These are phyloP conservation scores for Phylloscopus trochiloides DNA, from an alignment of 2,113 vertebrate genomes.

Conservation along the genomic window DNA sequence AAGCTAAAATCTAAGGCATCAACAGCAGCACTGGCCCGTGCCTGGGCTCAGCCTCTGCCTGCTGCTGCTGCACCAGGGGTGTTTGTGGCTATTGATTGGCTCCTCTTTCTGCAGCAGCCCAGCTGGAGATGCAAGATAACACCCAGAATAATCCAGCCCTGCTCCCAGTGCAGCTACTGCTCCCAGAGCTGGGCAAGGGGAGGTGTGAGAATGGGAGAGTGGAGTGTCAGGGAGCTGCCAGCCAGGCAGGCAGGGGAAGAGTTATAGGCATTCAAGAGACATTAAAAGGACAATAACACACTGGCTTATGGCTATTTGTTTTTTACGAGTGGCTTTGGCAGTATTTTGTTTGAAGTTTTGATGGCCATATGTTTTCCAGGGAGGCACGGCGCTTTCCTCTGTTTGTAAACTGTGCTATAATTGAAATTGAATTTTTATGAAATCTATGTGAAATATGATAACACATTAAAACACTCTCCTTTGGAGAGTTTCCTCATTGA, in stretches of 20 bases:
- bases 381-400: slow-evolving; percentile 25
- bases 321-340: slow-evolving; percentile 63
- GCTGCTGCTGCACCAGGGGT: fast-evolving
- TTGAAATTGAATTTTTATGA: slow-evolving; percentile 72
- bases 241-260: slow-evolving; percentile 2
- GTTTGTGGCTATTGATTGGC: background rate
- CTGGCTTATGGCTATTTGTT: slow-evolving; percentile 66
- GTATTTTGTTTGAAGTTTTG: slow-evolving; percentile 67
- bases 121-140: slow-evolving; percentile 23
- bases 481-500: slow-evolving; percentile 63
- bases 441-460: slow-evolving; percentile 68
- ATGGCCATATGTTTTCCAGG: slow-evolving; percentile 69
- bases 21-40: fast-evolving
- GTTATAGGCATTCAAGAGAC: slow-evolving; percentile 47
- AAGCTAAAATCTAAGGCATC: too few species aligned
- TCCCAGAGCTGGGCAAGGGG: background rate
- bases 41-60: background rate
- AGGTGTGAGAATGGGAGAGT: background rate
- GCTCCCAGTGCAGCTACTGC: background rate
- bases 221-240: slow-evolving; percentile 30
- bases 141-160: background rate
- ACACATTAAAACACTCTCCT: slow-evolving; percentile 63
- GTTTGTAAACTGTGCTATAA: slow-evolving; percentile 67
- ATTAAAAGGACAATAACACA: slow-evolving; percentile 67
- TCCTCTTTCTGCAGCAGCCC: background rate